Conservation (phyloP, 2,113 vertebrate species). For the Crotalus horridus region DNA sequence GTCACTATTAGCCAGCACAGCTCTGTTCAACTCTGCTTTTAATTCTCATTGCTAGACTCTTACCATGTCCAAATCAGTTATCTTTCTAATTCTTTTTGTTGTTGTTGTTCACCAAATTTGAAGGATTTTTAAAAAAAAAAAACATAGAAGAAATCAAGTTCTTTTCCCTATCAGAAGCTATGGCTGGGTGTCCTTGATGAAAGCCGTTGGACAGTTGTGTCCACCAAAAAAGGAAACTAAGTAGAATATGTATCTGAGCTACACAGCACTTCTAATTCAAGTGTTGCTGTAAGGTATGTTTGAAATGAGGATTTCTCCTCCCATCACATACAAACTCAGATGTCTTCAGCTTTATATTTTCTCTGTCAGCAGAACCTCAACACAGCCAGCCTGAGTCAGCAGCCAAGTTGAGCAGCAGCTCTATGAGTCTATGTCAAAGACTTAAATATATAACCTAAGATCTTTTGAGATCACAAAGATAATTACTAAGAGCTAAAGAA, state of each 20-base stretch:
- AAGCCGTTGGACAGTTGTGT: constrained; percentile 48
- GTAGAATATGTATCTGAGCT: constrained; percentile 53
- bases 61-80: background rate
- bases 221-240: constrained; percentile 55
- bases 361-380: constrained; percentile 61
- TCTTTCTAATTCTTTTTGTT: background rate
- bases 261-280: constrained; percentile 51
- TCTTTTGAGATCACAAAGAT: constrained; percentile 24
- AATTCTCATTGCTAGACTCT: background rate
- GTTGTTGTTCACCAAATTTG: background rate
- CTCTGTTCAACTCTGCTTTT: background rate
- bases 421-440: constrained; percentile 34
- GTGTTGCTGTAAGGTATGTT: constrained; percentile 37
- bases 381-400: constrained; percentile 62
- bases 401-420: constrained; percentile 49
- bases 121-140: background rate
- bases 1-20: background rate
- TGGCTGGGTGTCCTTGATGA: background rate
- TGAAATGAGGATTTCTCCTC: constrained; percentile 35
- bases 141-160: background rate
- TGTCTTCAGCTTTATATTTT: constrained; percentile 52
- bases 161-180: background rate
- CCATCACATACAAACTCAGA: constrained; percentile 47
- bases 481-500: constrained; percentile 61
- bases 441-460: constrained; percentile 55